A percentile compares a stretch with the other conserved stretches of the same genome.
These are phyloP conservation scores for Enteromius anoplus DNA, from an alignment of 2,797 vertebrate genomes.

Conservation along the genomic window DNA sequence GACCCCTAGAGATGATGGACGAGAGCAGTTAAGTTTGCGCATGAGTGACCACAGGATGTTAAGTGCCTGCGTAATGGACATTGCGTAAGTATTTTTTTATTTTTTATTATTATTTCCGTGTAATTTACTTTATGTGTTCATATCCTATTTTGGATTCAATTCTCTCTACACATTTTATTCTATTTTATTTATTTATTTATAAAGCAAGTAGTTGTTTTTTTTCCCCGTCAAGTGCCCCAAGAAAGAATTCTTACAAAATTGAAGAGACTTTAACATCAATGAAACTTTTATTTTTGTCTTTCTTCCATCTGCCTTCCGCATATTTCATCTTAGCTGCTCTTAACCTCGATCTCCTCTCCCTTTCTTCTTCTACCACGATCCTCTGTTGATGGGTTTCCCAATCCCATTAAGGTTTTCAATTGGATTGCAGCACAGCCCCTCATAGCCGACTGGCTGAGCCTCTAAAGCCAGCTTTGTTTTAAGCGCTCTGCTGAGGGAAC, in stretches of 20 bases:
- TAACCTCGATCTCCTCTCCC: slow-evolving; percentile 39
- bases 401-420: slow-evolving; percentile 79
- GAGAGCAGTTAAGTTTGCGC: slow-evolving; percentile 20
- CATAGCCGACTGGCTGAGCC: slow-evolving; percentile 78
- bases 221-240: background rate
- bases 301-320: slow-evolving; percentile 32
- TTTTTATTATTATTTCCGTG: background rate
- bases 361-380: slow-evolving; percentile 18
- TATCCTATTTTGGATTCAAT: background rate
- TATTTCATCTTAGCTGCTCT: slow-evolving; percentile 51
- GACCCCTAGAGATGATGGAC: slow-evolving; percentile 5
- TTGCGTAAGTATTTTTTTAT: slow-evolving; percentile 25
- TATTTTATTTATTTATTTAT: background rate
- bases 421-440: slow-evolving; percentile 77
- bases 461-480: slow-evolving; percentile 80
- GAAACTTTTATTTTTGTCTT: background rate
- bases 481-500: slow-evolving; percentile 71
- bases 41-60: slow-evolving; percentile 30
- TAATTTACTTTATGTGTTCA: slow-evolving; percentile 4
- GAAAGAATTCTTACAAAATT: background rate
- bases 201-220: background rate
- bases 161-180: background rate
- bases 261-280: background rate
- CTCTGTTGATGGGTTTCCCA: slow-evolving; percentile 69
- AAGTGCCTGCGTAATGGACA: slow-evolving; percentile 12